Evolutionary conservation across 2,797 vertebrate species (phyloP).

Genomic region (Alcedo quadribrachys): DNA sequence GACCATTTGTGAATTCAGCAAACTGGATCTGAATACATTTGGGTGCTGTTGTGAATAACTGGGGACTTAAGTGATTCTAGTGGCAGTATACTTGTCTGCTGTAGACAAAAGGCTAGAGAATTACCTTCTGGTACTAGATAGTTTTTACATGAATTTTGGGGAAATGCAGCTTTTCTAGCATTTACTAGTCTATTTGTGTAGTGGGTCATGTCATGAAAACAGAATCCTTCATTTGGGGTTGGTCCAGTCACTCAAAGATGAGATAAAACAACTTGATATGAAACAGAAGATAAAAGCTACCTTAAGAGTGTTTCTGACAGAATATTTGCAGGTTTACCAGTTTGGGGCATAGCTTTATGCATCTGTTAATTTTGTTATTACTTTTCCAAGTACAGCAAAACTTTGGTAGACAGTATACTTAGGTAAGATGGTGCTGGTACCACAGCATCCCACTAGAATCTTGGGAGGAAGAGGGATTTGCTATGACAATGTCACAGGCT

Average conservation of each 20-base stretch:
- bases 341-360: not conserved
- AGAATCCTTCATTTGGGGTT: not conserved
- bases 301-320: not conserved
- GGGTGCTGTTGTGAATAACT: not conserved
- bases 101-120: not conserved
- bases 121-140: not conserved
- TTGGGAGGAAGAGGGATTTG: not conserved
- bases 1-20: not conserved
- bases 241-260: not conserved
- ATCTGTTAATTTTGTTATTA: not conserved
- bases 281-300: not conserved
- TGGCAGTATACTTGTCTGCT: not conserved
- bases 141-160: not conserved
- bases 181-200: not conserved
- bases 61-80: not conserved
- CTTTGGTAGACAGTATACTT: not conserved
- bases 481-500: not conserved
- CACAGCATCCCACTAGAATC: not conserved
- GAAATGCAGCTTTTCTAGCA: not conserved
- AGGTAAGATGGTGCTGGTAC: not conserved
- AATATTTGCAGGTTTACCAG: not conserved
- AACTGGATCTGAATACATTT: not conserved
- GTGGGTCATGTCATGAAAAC: not conserved
- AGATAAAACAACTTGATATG: not conserved
- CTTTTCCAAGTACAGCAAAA: not conserved